Base-by-base conservation (phyloP, 2,797 vertebrate species). In the Coendou prehensilis region DNA sequence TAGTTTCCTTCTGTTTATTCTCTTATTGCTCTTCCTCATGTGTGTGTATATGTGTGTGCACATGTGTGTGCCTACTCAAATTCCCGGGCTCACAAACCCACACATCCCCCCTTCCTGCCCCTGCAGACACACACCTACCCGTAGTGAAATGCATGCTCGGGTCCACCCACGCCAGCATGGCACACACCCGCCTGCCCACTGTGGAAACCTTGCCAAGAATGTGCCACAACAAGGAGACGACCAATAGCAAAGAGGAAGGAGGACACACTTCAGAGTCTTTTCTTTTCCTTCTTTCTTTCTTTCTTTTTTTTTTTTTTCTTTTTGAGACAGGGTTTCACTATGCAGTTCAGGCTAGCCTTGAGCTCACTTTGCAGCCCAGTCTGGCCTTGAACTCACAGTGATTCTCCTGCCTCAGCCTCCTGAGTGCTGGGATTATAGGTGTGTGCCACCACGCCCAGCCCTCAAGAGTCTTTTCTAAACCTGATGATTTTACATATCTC, bases 111-210 rank as follows among this genome's bases (percentile, higher is more conserved):
- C 23, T 20, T 5, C 73, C 64, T 0, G 1, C 57, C 54, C 54
- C 7, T 0, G 15, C 23, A 57, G 47, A 26, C 22, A 33, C 41
- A 91, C 6, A 23, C 4, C 5, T 6, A 3, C 33, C 1, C 41
- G 4, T 2, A 7, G 15, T 80, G 10, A 17, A 4, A 10, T 0
- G 2, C 28, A 11, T 2, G 23, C 52, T 22, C 45, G 18, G 52
- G 18, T 23, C 47, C 79, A 22, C 14, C 22, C 41, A 4, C 0
- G 3, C 15, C 30, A 10, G 33, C 0, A 4, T 13, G 22, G 45
- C 71, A 47, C 41, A 75, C 41, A 28, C 18, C 45, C 3, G 2
- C 54, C 30, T 47, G 23, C 15, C 69, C 4, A 15, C 5, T 11
- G 23, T 9, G 47, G 18, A 87, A 52, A 63, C 20, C 41, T 69